Evolutionary conservation across 2,797 vertebrate genomes (phyloP).

Genomic region (Chanos chanos): DNA sequence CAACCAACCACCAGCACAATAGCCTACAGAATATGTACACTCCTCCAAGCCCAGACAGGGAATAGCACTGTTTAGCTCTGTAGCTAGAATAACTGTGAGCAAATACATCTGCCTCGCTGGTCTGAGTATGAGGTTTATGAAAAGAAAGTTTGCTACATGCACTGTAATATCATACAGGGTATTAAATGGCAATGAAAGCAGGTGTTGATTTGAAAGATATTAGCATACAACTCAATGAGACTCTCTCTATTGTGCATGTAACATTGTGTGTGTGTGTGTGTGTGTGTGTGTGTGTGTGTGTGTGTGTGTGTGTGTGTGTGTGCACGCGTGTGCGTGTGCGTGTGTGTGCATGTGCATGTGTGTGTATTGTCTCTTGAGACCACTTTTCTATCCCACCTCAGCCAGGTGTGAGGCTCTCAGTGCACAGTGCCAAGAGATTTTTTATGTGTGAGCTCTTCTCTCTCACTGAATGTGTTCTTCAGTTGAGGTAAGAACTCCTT

Average conservation of each 20-base stretch:
- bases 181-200: no score
- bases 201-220: no score
- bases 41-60: no score
- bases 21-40: background rate
- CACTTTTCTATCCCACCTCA: slow-evolving; percentile 33
- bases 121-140: no score
- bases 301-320: background rate
- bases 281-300: background rate
- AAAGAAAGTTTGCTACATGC: no score
- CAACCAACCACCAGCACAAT: slow-evolving; percentile 17
- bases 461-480: slow-evolving; percentile 50
- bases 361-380: slow-evolving; percentile 21
- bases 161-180: no score
- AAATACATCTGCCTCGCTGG: no score
- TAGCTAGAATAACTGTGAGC: no score
- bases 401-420: slow-evolving; percentile 27
- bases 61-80: no score
- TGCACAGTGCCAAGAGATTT: background rate
- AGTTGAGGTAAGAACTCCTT: slow-evolving; percentile 43
- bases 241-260: background rate
- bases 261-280: background rate
- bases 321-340: slow-evolving; percentile 13
- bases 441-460: slow-evolving; percentile 36
- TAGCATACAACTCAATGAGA: no score
- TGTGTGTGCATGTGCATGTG: slow-evolving; percentile 5